Percentiles rank a stretch among this genome's conserved stretches.
Conservation (phyloP, 2,113 vertebrate species). For the Grammomys surdaster region DNA sequence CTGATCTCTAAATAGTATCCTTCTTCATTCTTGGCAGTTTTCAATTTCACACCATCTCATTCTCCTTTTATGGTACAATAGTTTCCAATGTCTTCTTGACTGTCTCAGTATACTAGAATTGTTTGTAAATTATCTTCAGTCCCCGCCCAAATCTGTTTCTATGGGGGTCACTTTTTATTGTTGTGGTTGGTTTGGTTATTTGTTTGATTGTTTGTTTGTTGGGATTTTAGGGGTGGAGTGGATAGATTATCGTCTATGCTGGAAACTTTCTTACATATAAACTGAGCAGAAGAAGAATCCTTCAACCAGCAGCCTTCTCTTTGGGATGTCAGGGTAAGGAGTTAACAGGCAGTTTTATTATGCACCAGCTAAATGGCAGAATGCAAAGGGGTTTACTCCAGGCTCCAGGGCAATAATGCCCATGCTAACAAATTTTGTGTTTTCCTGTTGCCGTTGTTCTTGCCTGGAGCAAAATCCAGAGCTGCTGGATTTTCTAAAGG, state of each 20-base stretch:
- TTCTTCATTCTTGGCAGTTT: neutral
- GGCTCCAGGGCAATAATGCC: neutral
- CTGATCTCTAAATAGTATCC: neutral
- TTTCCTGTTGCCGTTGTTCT: conserved; percentile 26
- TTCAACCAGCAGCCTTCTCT: conserved; percentile 14
- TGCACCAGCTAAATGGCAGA: neutral
- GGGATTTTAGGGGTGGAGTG: neutral
- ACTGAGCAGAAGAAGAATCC: neutral
- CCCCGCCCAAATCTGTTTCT: conserved; percentile 53
- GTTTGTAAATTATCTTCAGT: neutral
- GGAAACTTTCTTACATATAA: neutral
- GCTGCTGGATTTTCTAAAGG: conserved; percentile 37
- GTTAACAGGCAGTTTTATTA: neutral
- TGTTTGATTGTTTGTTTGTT: neutral
- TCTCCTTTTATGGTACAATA: conserved; percentile 6
- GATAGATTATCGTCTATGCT: neutral
- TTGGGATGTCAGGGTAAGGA: neutral
- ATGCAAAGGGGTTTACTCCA: neutral
- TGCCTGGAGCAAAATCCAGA: conserved; percentile 46
- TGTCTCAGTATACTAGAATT: neutral
- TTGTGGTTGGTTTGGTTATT: neutral
- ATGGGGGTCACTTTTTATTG: conserved; percentile 32
- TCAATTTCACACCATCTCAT: neutral
- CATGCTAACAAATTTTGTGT: conserved; percentile 25
- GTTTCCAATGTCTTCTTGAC: neutral